phyloP scores from a whole-genome alignment of 2,888 invertebrate genomes.

The Phasia obesa region DNA sequence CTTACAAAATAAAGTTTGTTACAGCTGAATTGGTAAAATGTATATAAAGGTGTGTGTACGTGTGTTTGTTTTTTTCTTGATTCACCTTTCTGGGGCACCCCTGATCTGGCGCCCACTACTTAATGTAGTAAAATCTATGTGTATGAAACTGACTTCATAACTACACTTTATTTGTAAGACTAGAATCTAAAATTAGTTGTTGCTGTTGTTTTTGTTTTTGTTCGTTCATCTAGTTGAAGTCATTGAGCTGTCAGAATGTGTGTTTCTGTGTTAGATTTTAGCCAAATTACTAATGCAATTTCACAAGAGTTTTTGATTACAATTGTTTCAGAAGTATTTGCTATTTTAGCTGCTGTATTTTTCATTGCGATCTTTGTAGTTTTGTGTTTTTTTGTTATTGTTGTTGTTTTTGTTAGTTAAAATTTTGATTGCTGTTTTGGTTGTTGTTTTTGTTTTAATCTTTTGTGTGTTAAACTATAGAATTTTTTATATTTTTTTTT shows the following conservation, averaged over 20 bases:
- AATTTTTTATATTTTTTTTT: constrained; percentile 39
- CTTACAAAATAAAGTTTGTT: background rate
- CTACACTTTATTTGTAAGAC: constrained; percentile 10
- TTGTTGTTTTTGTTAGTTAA: constrained; percentile 5
- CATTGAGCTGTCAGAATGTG: constrained; percentile 33
- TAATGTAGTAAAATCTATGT: constrained; percentile 5
- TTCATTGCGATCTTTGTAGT: constrained; percentile 36
- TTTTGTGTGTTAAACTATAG: constrained; percentile 49
- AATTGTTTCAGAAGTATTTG: constrained; percentile 49
- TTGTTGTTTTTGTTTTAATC: constrained; percentile 27
- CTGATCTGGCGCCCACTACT: constrained; percentile 39
- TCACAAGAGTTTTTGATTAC: constrained; percentile 44
- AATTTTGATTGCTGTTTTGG: constrained; percentile 34
- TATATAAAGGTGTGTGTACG: background rate
- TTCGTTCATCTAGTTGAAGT: background rate
- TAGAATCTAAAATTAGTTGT: constrained; percentile 36
- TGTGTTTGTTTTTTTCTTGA: background rate
- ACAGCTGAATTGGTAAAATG: constrained; percentile 30
- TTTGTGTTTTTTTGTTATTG: background rate
- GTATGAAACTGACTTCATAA: constrained; percentile 34
- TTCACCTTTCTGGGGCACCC: constrained; percentile 10
- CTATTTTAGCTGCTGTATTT: constrained; percentile 34
- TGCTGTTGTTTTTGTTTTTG: constrained; percentile 6
- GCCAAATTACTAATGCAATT: constrained; percentile 52
- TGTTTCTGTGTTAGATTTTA: constrained; percentile 44